Evolutionary conservation across 1,140 invertebrate genomes (phyloP), one percentile per base, ranked within the genome.

Genomic region (Pseudoatta argentina): DNA sequence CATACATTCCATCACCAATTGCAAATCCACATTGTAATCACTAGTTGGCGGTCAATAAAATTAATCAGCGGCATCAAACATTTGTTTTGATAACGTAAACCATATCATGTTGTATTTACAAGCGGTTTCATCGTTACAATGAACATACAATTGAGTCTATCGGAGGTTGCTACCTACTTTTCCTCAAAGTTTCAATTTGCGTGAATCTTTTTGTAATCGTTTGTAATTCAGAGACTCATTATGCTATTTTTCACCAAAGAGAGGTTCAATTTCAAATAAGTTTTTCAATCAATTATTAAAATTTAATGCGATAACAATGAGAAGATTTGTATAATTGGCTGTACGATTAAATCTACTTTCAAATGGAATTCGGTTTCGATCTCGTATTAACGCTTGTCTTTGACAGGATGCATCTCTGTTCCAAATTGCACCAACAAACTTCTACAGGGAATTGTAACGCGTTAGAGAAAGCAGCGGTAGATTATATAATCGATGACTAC

Each of bases 341-440:
- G 57, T 51, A 57, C 61, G 48, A 89, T 89, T 79, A 83, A 89
- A 67, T 53, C 51, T 16, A 39, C 48, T 34, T 51, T 8, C 39
- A 30, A 64, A 24, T 57, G 51, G 14, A 89, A 89, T 79, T 89
- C 83, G 71, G 82, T 89, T 87, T 87, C 55, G 69, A 88, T 30
- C 83, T 48, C 53, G 61, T 53, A 85, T 73, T 44, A 34, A 77
- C 59, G 57, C 34, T 21, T 83, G 44, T 66, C 85, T 89, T 89
- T 89, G 88, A 89, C 73, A 39, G 44, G 48, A 18, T 21, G 27
- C 69, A 61, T 82, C 30, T 66, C 59, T 61, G 57, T 64, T 85
- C 88, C 59, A 78, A 89, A 89, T 89, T 89, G 78, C 78, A 27
- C 39, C 66, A 53, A 67, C 85, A 87, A 89, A 89, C 87, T 89